Conservation (phyloP, 2,888 invertebrate genomes). For the Hipparchia sbordonii region DNA sequence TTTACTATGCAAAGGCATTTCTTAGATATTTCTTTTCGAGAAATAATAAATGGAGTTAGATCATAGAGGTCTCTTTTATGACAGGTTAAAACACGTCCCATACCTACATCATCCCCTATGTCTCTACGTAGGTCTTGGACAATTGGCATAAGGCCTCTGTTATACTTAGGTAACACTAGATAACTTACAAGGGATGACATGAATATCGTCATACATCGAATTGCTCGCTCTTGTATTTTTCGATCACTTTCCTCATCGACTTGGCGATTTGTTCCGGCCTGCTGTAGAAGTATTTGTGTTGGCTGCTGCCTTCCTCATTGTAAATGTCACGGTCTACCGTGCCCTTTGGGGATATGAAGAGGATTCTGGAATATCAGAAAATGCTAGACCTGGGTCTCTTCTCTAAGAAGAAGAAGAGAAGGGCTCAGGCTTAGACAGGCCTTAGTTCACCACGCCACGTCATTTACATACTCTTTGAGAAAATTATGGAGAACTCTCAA, state of each 20-base stretch:
- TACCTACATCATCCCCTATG: too few species aligned
- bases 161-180: not conserved
- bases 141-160: not conserved
- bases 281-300: conserved; percentile 83
- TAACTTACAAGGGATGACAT: conserved; percentile 22
- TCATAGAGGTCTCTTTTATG: too few species aligned
- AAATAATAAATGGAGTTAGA: too few species aligned
- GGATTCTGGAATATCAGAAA: conserved; percentile 68
- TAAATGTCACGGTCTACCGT: conserved; percentile 78
- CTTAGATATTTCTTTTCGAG: too few species aligned
- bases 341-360: conserved; percentile 84
- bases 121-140: too few species aligned
- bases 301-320: conserved; percentile 82
- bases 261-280: conserved; percentile 76
- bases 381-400: not conserved
- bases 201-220: conserved; percentile 57
- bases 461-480: too few species aligned
- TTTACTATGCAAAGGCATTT: too few species aligned
- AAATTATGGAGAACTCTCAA: too few species aligned
- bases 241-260: conserved; percentile 74
- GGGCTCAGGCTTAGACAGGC: too few species aligned
- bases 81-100: too few species aligned
- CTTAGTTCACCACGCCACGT: too few species aligned
- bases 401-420: too few species aligned
- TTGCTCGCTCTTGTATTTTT: conserved; percentile 62